Evolutionary conservation across 2,797 vertebrate genomes (phyloP).

Genomic region (Furcifer pardalis): DNA sequence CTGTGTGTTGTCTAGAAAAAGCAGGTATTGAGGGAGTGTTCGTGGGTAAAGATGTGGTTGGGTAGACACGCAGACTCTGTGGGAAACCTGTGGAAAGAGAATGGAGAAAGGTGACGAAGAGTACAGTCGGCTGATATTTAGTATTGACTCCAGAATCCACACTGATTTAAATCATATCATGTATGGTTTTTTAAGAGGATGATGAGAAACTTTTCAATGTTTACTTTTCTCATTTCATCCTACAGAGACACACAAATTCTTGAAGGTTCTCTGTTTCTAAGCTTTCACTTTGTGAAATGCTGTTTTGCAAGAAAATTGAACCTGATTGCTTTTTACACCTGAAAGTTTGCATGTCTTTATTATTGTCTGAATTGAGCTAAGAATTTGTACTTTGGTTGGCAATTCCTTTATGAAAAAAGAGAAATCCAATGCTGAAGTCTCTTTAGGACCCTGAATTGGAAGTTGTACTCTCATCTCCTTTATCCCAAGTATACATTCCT

Average conservation of each 20-base stretch:
- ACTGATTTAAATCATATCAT: not conserved
- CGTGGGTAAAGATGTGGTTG: not conserved
- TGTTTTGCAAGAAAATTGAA: not conserved
- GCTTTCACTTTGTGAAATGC: not conserved
- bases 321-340: not conserved
- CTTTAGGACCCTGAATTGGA: not conserved
- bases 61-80: not conserved
- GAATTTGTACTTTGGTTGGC: not conserved
- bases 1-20: conserved; percentile 47
- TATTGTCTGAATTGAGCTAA: not conserved
- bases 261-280: not conserved
- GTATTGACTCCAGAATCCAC: not conserved
- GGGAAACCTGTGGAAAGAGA: not conserved
- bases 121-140: no score
- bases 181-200: not conserved
- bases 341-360: not conserved
- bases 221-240: not conserved
- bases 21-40: conserved; percentile 35
- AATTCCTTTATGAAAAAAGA: not conserved
- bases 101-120: not conserved
- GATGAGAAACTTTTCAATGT: not conserved
- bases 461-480: not conserved
- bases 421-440: not conserved
- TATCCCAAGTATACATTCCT: no score
- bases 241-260: not conserved